Evolutionary conservation across 1,140 invertebrate species (phyloP).

Genomic region (Zaprionus ornatus): DNA sequence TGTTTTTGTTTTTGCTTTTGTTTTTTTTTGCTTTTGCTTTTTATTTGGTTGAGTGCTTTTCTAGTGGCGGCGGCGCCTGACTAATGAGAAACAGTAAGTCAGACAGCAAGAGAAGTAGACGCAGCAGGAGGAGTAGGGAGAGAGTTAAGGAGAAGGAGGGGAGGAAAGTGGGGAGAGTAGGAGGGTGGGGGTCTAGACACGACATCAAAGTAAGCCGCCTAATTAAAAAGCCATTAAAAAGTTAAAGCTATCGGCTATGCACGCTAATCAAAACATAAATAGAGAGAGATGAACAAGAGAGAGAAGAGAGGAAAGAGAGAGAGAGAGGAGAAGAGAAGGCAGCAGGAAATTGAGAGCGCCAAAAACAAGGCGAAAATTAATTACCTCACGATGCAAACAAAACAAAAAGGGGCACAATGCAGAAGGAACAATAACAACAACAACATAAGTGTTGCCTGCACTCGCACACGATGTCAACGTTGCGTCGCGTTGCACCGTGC

Average conservation of each 20-base stretch:
- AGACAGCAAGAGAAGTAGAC: not conserved
- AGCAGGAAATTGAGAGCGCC: not conserved
- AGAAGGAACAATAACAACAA: slow-evolving; percentile 44
- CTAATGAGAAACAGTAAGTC: slow-evolving; percentile 23
- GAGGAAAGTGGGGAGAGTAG: not conserved
- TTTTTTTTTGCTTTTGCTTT: not conserved
- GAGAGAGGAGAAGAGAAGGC: not conserved
- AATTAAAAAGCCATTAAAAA: slow-evolving; percentile 80
- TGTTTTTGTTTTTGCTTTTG: not conserved
- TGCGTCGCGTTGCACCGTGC: slow-evolving; percentile 18
- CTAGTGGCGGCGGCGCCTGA: slow-evolving; percentile 24
- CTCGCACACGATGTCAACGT: slow-evolving; percentile 53
- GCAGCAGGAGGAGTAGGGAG: slow-evolving; percentile 7
- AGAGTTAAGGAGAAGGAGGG: not conserved
- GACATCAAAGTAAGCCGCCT: slow-evolving; percentile 65
- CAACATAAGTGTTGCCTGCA: slow-evolving; percentile 14
- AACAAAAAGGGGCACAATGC: slow-evolving; percentile 29
- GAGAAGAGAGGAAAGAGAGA: slow-evolving; percentile 20
- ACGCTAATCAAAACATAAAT: slow-evolving; percentile 74
- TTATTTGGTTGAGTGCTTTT: not conserved
- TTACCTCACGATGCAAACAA: slow-evolving; percentile 68
- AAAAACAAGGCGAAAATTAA: slow-evolving; percentile 69
- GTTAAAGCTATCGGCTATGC: slow-evolving; percentile 66
- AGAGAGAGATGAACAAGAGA: slow-evolving; percentile 5
- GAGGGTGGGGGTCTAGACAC: not conserved